These are phyloP conservation scores for Chlorocebus sabaeus DNA, from an alignment of 2,113 vertebrate species.

Conservation along the genomic window DNA sequence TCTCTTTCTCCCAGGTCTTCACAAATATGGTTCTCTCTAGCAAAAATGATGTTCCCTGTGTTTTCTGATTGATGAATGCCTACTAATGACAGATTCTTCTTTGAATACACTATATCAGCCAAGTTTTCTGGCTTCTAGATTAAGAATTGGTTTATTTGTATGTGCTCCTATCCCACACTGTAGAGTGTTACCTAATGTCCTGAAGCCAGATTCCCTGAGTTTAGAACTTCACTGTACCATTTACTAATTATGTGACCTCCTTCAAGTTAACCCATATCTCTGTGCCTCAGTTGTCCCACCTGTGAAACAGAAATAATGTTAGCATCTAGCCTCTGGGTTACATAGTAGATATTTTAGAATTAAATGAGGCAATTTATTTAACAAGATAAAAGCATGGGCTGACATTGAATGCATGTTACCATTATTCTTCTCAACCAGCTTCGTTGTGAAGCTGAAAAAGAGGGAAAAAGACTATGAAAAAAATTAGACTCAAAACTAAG, in stretches of 20 bases:
- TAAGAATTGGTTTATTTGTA: neutral
- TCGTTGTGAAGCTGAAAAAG: neutral
- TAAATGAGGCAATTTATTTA: conserved; percentile 17
- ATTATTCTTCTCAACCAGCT: neutral
- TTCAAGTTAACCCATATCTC: neutral
- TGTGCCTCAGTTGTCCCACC: neutral
- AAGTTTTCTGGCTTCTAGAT: neutral
- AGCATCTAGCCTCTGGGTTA: neutral
- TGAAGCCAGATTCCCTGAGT: neutral
- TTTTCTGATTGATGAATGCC: neutral
- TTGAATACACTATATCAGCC: neutral
- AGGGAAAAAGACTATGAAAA: neutral
- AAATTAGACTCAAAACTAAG: neutral
- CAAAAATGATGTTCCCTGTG: neutral
- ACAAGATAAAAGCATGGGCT: neutral
- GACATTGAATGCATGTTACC: neutral
- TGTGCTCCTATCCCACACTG: neutral
- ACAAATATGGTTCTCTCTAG: neutral
- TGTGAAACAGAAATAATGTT: neutral
- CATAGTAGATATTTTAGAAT: neutral
- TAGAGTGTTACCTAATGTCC: neutral
- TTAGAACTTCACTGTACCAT: neutral
- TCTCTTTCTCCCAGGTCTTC: neutral
- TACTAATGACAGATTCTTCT: neutral
- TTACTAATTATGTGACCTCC: neutral